Percentiles rank a stretch among this genome's conserved stretches.
These are phyloP conservation scores for Sceloporus undulatus DNA, from an alignment of 2,113 vertebrate species.

Conservation along the genomic window DNA sequence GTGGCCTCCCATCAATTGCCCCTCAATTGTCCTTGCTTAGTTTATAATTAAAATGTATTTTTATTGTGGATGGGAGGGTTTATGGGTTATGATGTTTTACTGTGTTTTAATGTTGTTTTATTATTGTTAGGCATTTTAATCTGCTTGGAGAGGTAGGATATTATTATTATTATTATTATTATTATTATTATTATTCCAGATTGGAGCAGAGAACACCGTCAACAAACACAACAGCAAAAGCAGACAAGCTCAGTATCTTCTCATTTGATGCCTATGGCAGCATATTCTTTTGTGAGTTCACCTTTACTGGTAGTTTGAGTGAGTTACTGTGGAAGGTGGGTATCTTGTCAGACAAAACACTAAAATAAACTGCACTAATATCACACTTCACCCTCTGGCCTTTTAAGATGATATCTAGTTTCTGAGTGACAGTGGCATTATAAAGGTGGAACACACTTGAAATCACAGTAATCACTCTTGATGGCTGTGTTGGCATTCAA, in stretches of 20 bases:
- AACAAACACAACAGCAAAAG: background rate
- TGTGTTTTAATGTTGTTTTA: too few species aligned
- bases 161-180: too few species aligned
- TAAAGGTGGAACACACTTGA: constrained; percentile 9
- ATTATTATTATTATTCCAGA: background rate
- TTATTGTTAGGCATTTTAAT: too few species aligned
- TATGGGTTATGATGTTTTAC: too few species aligned
- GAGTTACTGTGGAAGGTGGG: constrained; percentile 4
- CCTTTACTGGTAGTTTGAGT: background rate
- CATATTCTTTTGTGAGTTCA: background rate
- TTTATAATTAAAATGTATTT: too few species aligned
- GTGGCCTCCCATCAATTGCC: too few species aligned
- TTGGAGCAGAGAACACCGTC: background rate
- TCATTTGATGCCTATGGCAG: background rate
- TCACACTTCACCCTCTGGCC: constrained; percentile 12
- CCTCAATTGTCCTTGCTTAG: too few species aligned
- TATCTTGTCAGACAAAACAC: constrained; percentile 17
- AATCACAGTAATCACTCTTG: constrained; percentile 25
- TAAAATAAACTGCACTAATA: constrained; percentile 14
- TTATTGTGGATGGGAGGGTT: too few species aligned
- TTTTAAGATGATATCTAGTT: constrained; percentile 34
- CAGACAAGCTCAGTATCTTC: background rate
- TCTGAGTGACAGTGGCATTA: constrained; percentile 33
- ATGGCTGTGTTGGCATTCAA: constrained; percentile 8
- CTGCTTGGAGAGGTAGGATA: too few species aligned